These are phyloP conservation scores for Macropis europaea DNA, from an alignment of 2,888 invertebrate species.

Conservation along the genomic window DNA sequence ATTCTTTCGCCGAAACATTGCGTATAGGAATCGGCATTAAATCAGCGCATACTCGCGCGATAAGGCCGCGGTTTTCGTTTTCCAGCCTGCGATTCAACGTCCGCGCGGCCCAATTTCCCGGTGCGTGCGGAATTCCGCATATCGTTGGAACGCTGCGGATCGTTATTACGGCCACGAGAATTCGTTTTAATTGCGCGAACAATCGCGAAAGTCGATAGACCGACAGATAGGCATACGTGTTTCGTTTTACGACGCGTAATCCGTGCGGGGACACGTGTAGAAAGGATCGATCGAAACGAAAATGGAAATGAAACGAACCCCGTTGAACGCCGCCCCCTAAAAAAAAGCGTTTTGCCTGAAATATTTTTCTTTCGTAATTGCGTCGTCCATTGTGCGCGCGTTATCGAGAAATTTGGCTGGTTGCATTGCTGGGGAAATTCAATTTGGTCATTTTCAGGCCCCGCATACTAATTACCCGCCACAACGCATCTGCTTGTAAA, in stretches of 20 bases:
- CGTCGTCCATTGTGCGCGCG: not conserved
- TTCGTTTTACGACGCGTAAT: conserved; percentile 29
- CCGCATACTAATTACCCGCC: no score
- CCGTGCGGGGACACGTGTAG: conserved; percentile 22
- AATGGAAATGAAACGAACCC: not conserved
- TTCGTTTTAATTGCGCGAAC: conserved; percentile 44
- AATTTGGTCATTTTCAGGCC: conserved; percentile 4
- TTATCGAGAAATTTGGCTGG: no score
- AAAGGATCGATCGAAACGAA: conserved; percentile 27
- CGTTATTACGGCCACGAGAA: conserved; percentile 38
- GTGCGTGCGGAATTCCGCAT: conserved; percentile 3
- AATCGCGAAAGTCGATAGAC: conserved; percentile 38
- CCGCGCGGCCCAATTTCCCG: conserved; percentile 2
- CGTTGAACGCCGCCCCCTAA: no score
- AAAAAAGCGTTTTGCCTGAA: not conserved
- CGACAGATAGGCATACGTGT: conserved; percentile 27
- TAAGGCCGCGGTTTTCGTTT: conserved; percentile 3
- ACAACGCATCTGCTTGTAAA: no score
- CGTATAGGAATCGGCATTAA: no score
- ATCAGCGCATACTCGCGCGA: no score
- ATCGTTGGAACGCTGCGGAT: conserved; percentile 5
- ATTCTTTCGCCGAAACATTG: not conserved
- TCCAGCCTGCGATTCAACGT: not conserved
- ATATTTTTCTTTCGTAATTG: not conserved
- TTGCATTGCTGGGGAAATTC: not conserved